A percentile compares a stretch with the other conserved stretches of the same genome.
Evolutionary conservation across 2,888 invertebrate genomes (phyloP).

Genomic region (Strigamia maritima): DNA sequence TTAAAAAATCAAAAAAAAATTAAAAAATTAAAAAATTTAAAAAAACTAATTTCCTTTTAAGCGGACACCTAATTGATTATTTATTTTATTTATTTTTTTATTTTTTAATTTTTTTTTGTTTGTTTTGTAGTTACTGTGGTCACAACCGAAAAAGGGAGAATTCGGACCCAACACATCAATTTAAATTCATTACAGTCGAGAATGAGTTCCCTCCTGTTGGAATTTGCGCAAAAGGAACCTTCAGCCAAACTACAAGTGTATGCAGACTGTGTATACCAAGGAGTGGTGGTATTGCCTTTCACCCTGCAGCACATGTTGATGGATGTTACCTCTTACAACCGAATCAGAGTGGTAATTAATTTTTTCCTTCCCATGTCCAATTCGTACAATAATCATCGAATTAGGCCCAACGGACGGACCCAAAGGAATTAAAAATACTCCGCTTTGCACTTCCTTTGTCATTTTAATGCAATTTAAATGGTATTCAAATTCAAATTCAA

Average conservation of each 20-base stretch:
- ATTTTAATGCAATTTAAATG: background rate
- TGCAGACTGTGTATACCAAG: slow-evolving; percentile 64
- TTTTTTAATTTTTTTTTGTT: background rate
- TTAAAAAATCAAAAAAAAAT: background rate
- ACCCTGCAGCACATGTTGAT: slow-evolving; percentile 60
- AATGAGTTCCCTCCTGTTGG: slow-evolving; percentile 53
- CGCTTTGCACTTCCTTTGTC: background rate
- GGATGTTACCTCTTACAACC: slow-evolving; percentile 55
- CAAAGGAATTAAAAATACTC: background rate
- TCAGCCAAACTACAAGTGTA: slow-evolving; percentile 63
- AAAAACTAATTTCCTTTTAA: background rate
- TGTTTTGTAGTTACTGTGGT: slow-evolving; percentile 45
- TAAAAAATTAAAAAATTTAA: background rate
- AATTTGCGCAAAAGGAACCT: slow-evolving; percentile 59
- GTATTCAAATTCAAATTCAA: too few relatives aligned
- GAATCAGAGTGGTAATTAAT: slow-evolving; percentile 56
- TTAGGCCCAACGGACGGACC: background rate
- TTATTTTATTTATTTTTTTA: background rate
- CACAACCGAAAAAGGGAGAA: slow-evolving; percentile 56
- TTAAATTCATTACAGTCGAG: slow-evolving; percentile 54
- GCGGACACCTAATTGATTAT: background rate
- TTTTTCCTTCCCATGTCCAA: background rate
- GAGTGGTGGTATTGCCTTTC: slow-evolving; percentile 62
- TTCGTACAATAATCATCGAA: background rate
- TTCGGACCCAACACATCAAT: slow-evolving; percentile 62